A percentile compares a stretch with the other conserved stretches of the same genome.
Conservation (phyloP, 2,888 invertebrate species). For the Bombylius discolor region DNA sequence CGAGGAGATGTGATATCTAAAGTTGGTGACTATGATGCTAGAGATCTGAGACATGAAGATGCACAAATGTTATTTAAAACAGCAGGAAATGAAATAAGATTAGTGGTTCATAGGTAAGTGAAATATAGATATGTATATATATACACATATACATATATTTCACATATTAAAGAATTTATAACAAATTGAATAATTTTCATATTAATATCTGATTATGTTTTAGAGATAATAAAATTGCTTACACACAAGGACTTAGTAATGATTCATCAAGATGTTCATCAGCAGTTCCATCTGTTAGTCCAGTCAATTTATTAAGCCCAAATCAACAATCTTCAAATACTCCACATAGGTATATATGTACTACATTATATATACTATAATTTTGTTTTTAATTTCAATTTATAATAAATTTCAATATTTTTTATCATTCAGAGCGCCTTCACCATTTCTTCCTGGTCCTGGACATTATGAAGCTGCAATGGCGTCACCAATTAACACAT, state of each 20-base stretch:
- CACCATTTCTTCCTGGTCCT: conserved; percentile 43
- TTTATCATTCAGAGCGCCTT: conserved; percentile 31
- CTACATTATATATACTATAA: neutral
- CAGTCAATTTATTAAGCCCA: conserved; percentile 13
- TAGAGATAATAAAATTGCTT: conserved; percentile 36
- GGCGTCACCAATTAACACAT: conserved; percentile 30
- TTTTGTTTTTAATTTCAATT: neutral
- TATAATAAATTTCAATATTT: neutral
- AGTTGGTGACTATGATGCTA: conserved; percentile 78
- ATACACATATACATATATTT: neutral
- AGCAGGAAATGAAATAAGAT: conserved; percentile 62
- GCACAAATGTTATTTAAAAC: conserved; percentile 79
- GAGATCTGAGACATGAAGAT: conserved; percentile 79
- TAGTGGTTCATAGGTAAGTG: conserved; percentile 68
- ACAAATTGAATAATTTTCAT: neutral
- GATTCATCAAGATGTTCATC: conserved; percentile 41
- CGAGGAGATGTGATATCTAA: conserved; percentile 84
- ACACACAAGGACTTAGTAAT: conserved; percentile 37
- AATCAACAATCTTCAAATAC: conserved; percentile 20
- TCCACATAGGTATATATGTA: conserved; percentile 39
- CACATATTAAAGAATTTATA: neutral
- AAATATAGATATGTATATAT: neutral
- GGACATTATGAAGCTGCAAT: conserved; percentile 34
- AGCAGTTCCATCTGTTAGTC: conserved; percentile 26
- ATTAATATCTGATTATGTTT: neutral